Evolutionary conservation across 2,888 invertebrate species (phyloP).

Genomic region (Masnerella sp.): DNA sequence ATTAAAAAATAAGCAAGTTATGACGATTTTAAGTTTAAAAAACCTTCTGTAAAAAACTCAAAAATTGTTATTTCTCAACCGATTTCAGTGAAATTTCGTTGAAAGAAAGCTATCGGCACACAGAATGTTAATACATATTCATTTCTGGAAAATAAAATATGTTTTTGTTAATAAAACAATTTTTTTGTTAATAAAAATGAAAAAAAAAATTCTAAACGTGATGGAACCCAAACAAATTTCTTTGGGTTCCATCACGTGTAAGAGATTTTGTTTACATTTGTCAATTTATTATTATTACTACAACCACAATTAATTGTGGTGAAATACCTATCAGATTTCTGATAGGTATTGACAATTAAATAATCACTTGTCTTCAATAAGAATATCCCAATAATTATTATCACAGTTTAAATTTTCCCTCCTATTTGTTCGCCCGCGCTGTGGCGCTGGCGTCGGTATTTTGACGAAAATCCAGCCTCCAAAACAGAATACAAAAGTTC

Average conservation of each 20-base stretch:
- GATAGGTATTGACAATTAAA: conserved; percentile 7
- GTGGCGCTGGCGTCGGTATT: conserved; percentile 8
- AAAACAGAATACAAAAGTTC: conserved; percentile 3
- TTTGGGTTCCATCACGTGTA: conserved; percentile 3
- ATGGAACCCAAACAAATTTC: too few species aligned
- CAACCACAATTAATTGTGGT: conserved; percentile 13
- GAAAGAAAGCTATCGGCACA: not conserved
- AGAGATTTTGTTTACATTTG: conserved; percentile 9
- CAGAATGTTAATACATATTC: conserved; percentile 1
- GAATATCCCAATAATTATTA: conserved; percentile 1
- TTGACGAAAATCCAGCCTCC: not conserved
- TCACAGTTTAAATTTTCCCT: not conserved
- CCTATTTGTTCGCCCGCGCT: not conserved
- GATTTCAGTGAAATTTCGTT: conserved; percentile 1
- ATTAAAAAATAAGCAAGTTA: not conserved
- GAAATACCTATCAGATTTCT: too few species aligned
- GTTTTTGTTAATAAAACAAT: not conserved
- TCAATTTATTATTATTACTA: too few species aligned
- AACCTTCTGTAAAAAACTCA: not conserved
- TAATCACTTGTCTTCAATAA: conserved; percentile 9
- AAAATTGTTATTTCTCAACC: conserved; percentile 5
- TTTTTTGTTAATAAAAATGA: conserved; percentile 5
- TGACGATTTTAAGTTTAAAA: conserved; percentile 1
- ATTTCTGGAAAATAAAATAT: conserved; percentile 2
- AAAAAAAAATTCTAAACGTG: not conserved